These are phyloP conservation scores for Zoanthus sansibaricus DNA, from an alignment of 92 coral and sea anemone species.

Conservation along the genomic window DNA sequence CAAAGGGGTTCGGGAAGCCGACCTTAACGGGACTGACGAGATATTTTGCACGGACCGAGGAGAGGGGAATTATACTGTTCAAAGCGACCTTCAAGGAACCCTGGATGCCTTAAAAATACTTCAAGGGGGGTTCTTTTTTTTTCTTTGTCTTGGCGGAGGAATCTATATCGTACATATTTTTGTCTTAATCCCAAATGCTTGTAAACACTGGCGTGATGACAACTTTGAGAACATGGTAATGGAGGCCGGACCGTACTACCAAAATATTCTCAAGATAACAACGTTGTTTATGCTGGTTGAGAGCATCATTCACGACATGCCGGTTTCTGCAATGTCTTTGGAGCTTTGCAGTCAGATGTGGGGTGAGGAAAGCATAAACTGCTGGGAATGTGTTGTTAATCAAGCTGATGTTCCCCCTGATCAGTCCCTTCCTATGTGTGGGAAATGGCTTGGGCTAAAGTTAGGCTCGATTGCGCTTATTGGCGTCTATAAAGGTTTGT, in stretches of 20 bases:
- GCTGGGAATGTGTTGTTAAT: conserved; percentile 91
- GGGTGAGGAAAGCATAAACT: conserved; percentile 89
- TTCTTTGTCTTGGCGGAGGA: conserved; percentile 84
- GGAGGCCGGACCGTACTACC: conserved; percentile 84
- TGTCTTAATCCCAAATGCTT: conserved; percentile 86
- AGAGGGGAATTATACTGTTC: conserved; percentile 76
- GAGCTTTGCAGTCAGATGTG: conserved; percentile 97
- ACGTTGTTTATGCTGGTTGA: conserved; percentile 77
- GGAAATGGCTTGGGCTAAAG: conserved; percentile 85
- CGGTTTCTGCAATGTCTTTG: conserved; percentile 84
- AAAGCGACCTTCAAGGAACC: conserved; percentile 73
- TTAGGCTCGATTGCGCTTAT: conserved; percentile 92
- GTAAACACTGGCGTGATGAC: conserved; percentile 85
- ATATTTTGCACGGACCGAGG: conserved; percentile 80
- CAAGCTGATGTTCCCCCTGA: conserved; percentile 62
- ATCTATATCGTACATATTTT: conserved; percentile 78
- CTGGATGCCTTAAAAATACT: conserved; percentile 72
- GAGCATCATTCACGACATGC: conserved; percentile 91
- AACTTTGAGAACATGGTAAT: conserved; percentile 83
- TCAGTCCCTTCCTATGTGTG: conserved; percentile 74
- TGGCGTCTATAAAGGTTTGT: conserved; percentile 91
- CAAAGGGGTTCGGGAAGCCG: conserved; percentile 72
- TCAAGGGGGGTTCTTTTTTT: conserved; percentile 86
- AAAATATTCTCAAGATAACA: conserved; percentile 85
- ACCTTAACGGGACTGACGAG: conserved; percentile 74